These are phyloP conservation scores for Herminia tarsipennalis DNA, from an alignment of 2,888 invertebrate species.

Conservation along the genomic window DNA sequence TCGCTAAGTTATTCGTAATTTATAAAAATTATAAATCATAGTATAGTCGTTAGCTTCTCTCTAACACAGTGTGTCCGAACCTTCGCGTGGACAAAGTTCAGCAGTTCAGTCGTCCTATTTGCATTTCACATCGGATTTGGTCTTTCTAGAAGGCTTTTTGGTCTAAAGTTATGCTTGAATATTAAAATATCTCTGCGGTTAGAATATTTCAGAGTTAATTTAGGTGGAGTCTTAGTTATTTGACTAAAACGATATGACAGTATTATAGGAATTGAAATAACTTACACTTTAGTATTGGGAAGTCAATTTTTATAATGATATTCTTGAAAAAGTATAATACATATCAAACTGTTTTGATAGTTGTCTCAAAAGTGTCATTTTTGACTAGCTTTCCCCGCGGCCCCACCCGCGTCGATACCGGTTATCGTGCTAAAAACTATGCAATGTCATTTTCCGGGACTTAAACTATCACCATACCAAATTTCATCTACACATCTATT, in stretches of 20 bases:
- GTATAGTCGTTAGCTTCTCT: constrained; percentile 14
- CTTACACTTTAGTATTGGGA: too few relatives aligned
- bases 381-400: too few relatives aligned
- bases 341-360: too few relatives aligned
- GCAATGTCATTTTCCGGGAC: too few relatives aligned
- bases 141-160: constrained; percentile 29
- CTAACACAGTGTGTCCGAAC: constrained; percentile 20
- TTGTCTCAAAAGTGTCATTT: too few relatives aligned
- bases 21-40: constrained; percentile 32
- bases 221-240: neutral
- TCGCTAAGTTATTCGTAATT: constrained; percentile 10
- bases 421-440: too few relatives aligned
- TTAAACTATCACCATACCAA: too few relatives aligned
- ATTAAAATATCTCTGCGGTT: constrained; percentile 1
- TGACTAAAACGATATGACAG: neutral
- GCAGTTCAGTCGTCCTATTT: constrained; percentile 45
- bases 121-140: constrained; percentile 48
- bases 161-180: constrained; percentile 1
- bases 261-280: too few relatives aligned
- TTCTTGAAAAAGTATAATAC: too few relatives aligned
- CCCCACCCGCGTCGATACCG: too few relatives aligned
- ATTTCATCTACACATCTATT: too few relatives aligned
- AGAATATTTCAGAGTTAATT: neutral
- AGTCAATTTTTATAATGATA: too few relatives aligned
- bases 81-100: constrained; percentile 38